Base-by-base conservation (phyloP, 2,113 vertebrate genomes). In the Brachyhypopomus occidentalis region DNA sequence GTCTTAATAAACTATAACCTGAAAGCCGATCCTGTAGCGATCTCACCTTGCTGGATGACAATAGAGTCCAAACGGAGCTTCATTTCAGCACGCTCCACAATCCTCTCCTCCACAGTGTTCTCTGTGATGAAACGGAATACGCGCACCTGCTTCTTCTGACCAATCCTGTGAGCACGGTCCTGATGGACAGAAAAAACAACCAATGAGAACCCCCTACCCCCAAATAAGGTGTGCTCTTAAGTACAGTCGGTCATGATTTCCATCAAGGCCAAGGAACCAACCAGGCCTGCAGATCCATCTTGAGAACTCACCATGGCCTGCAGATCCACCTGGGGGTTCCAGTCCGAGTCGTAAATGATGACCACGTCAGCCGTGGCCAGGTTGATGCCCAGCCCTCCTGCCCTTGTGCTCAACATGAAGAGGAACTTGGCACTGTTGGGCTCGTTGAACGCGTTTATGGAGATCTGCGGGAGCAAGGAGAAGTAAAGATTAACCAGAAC, bases 251-350 rank as follows among this genome's bases (percentile, higher is more conserved):
- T 38, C 64, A 69, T 20, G 1, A n/a, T 5, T 5, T 66, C 27
- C 30, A 71, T 59, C 36, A 82, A 77, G 56, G 23, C 48, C 34
- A 2, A 27, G 58, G 9, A n/a, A 59, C 38, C 27, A 11, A 38
- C 20, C 23, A 69, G 69, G 41, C 20, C 55, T 56, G 17, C 12
- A 27, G 34, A 48, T 64, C 20, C 56, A 66, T 23, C 7, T 58
- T 34, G 19, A 8, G 36, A 3, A 70, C 93, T 83, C 85, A 99
- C 98, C 98, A 99, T 99, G 75, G 98, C 98, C 88, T 99, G 98
- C 78, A 99, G 96, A 88, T 99, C 98, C 12, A 99, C 98, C 92
- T 99, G 98, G 34, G 98, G 98, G 88, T 99, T 99, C 97, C 98
- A 99, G 91, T 99, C 97, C 5, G 98, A 99, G 91, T 99, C 98